A percentile compares a stretch with the other conserved stretches of the same genome.
Conservation (phyloP, 1,140 invertebrate species). For the Drosophila kikkawai region DNA sequence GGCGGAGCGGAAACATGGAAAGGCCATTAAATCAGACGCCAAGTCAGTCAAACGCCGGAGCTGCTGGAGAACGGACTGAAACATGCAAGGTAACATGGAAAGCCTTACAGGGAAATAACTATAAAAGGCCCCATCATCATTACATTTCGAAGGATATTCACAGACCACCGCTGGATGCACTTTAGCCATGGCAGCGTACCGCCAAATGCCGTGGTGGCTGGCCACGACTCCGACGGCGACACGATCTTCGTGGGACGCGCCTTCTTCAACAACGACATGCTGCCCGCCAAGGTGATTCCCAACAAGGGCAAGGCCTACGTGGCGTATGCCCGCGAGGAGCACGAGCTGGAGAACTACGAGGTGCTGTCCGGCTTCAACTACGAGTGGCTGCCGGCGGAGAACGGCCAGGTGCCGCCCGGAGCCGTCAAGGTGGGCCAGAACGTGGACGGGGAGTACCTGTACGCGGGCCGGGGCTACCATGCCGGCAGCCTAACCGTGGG, state of each 20-base stretch:
- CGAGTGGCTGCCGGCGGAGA: constrained; percentile 85
- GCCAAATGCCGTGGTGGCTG: constrained; percentile 88
- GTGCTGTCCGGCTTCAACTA: constrained; percentile 85
- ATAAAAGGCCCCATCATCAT: too few relatives aligned
- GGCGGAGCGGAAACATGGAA: constrained; percentile 88
- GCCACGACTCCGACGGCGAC: constrained; percentile 89
- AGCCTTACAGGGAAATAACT: too few relatives aligned
- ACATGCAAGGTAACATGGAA: constrained; percentile 85
- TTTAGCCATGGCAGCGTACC: constrained; percentile 69
- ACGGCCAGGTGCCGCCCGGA: constrained; percentile 86
- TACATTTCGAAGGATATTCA: background rate
- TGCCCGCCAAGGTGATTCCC: constrained; percentile 92
- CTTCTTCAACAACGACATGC: constrained; percentile 89
- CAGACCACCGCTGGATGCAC: constrained; percentile 69
- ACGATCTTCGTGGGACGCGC: constrained; percentile 91
- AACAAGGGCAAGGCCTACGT: constrained; percentile 80
- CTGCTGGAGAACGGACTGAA: constrained; percentile 22
- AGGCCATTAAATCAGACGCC: constrained; percentile 85
- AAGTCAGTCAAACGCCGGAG: constrained; percentile 16
- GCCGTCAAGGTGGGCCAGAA: constrained; percentile 87
- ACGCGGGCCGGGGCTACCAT: constrained; percentile 88
- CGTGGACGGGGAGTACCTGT: constrained; percentile 87
- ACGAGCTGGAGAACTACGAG: constrained; percentile 77
- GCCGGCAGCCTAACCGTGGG: constrained; percentile 89
- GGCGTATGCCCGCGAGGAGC: constrained; percentile 62